These are phyloP conservation scores for Petaurus breviceps DNA, from an alignment of 2,113 vertebrate genomes.

Conservation along the genomic window DNA sequence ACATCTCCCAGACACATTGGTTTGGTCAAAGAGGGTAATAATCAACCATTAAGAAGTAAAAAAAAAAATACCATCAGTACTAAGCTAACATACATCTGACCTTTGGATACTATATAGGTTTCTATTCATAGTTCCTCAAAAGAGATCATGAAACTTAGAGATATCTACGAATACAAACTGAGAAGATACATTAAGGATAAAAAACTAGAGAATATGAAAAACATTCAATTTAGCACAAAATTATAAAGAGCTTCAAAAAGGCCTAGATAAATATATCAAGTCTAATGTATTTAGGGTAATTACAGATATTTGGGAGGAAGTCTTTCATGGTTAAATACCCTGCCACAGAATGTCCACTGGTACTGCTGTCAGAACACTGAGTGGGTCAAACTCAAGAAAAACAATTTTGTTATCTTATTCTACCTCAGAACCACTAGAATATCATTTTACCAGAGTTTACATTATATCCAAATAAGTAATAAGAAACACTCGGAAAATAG, in stretches of 20 bases:
- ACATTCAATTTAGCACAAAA: background rate
- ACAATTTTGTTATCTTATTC: background rate
- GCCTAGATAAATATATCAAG: background rate
- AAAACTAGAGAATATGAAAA: background rate
- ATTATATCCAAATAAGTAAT: constrained; percentile 3
- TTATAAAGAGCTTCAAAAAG: background rate
- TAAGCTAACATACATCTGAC: background rate
- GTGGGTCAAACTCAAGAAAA: background rate
- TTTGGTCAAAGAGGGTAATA: background rate
- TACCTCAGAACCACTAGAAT: background rate
- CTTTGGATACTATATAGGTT: background rate
- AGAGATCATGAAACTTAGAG: background rate
- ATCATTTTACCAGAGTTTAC: background rate
- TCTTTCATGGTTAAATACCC: background rate
- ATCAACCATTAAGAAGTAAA: background rate
- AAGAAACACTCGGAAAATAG: constrained; percentile 26
- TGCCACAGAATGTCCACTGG: background rate
- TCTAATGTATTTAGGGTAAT: background rate
- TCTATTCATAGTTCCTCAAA: background rate
- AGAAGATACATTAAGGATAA: background rate
- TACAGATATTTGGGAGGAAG: background rate
- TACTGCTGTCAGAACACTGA: background rate
- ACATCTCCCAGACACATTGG: background rate
- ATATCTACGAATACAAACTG: background rate
- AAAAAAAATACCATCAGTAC: background rate